Conservation (phyloP, 2,113 vertebrate species). For the Butorides virescens region DNA sequence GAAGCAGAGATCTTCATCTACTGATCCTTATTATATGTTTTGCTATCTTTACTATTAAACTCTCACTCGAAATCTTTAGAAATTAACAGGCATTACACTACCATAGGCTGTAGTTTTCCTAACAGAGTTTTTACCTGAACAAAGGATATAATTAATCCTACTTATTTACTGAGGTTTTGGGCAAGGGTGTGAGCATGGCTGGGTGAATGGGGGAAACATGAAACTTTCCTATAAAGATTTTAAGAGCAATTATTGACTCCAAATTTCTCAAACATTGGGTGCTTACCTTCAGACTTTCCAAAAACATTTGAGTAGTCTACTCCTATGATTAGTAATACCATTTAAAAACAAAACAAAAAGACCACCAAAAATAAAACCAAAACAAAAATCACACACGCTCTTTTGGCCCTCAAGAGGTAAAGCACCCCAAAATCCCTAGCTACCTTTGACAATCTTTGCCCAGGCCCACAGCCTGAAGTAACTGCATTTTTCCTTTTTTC, state of each 20-base stretch:
- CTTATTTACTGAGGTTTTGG: background rate
- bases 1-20: background rate
- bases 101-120: background rate
- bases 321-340: background rate
- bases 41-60: background rate
- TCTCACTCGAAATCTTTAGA: background rate
- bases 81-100: background rate
- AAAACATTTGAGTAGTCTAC: background rate
- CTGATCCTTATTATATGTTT: background rate
- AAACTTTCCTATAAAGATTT: background rate
- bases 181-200: background rate
- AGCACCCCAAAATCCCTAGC: background rate
- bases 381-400: background rate
- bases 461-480: background rate
- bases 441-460: background rate
- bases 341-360: background rate
- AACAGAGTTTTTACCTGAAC: background rate
- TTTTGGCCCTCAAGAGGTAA: background rate
- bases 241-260: background rate
- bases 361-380: background rate
- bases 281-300: background rate
- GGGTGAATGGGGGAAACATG: background rate
- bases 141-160: background rate
- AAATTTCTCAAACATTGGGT: background rate
- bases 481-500: background rate